A percentile compares a stretch with the other conserved stretches of the same genome.
phyloP scores from a whole-genome alignment of 2,888 invertebrate genomes.

The Macaria liturata region DNA sequence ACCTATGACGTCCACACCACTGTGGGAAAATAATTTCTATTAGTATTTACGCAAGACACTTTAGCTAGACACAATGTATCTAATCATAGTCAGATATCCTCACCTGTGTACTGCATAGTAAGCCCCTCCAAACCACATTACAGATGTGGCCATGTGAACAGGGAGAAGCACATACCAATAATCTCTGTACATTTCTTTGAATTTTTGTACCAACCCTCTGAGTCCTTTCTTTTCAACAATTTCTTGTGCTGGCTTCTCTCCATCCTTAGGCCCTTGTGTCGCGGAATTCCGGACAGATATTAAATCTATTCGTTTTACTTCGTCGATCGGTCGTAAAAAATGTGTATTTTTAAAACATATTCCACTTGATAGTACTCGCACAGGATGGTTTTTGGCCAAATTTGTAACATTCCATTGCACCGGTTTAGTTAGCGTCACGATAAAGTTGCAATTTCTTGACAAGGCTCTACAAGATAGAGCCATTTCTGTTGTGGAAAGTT shows the following conservation, averaged over 20 bases:
- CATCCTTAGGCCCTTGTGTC: slow-evolving; percentile 39
- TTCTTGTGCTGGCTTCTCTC: slow-evolving; percentile 39
- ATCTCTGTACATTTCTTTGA: slow-evolving; percentile 96
- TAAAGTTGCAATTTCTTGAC: slow-evolving; percentile 53
- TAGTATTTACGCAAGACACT: no score
- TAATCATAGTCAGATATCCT: slow-evolving; percentile 28
- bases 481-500: slow-evolving; percentile 44
- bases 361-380: slow-evolving; percentile 55
- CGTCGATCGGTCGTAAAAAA: slow-evolving; percentile 36
- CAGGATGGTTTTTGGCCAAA: slow-evolving; percentile 48
- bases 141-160: slow-evolving; percentile 95
- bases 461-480: slow-evolving; percentile 62
- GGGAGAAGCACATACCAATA: slow-evolving; percentile 98
- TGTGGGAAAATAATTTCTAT: slow-evolving; percentile 67
- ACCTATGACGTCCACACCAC: slow-evolving; percentile 95
- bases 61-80: no score
- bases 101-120: slow-evolving; percentile 95
- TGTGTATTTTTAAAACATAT: slow-evolving; percentile 50
- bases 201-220: slow-evolving; percentile 78
- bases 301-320: slow-evolving; percentile 40
- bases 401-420: slow-evolving; percentile 49
- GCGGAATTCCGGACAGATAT: slow-evolving; percentile 45
- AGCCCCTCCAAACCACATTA: slow-evolving; percentile 94
- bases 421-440: slow-evolving; percentile 61
- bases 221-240: slow-evolving; percentile 80